phyloP scores from a whole-genome alignment of 1,140 invertebrate species.

The Reticulitermes speratus region DNA sequence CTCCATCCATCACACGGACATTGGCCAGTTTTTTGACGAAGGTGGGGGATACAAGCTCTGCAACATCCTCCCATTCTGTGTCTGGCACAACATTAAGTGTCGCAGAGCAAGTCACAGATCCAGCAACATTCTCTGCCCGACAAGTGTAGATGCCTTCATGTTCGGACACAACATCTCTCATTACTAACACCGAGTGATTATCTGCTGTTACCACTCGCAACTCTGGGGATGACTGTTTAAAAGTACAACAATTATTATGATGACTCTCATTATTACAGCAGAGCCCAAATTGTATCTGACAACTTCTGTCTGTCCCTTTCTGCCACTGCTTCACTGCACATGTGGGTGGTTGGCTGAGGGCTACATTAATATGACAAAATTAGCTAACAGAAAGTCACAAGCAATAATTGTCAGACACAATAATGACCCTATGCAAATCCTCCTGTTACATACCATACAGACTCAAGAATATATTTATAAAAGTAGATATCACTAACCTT shows the following conservation, averaged over 20 bases:
- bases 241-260: background rate
- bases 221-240: slow-evolving; percentile 57
- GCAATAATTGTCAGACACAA: too few species aligned
- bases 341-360: too few species aligned
- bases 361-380: too few species aligned
- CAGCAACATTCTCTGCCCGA: slow-evolving; percentile 82
- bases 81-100: slow-evolving; percentile 67
- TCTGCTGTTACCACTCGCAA: slow-evolving; percentile 70
- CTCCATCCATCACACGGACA: slow-evolving; percentile 88
- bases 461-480: background rate
- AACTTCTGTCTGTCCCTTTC: background rate
- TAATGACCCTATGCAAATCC: too few species aligned
- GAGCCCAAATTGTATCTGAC: background rate
- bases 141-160: slow-evolving; percentile 80
- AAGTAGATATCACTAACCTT: slow-evolving; percentile 43
- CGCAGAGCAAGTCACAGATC: slow-evolving; percentile 80
- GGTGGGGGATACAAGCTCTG: slow-evolving; percentile 68
- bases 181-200: slow-evolving; percentile 78
- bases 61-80: slow-evolving; percentile 57
- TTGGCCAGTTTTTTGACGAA: slow-evolving; percentile 71
- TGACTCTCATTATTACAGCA: background rate
- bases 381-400: too few species aligned
- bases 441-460: too few species aligned
- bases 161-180: slow-evolving; percentile 72
- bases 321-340: too few species aligned